phyloP scores from a whole-genome alignment of 2,113 vertebrate species.

The Bubalus kerabau region DNA sequence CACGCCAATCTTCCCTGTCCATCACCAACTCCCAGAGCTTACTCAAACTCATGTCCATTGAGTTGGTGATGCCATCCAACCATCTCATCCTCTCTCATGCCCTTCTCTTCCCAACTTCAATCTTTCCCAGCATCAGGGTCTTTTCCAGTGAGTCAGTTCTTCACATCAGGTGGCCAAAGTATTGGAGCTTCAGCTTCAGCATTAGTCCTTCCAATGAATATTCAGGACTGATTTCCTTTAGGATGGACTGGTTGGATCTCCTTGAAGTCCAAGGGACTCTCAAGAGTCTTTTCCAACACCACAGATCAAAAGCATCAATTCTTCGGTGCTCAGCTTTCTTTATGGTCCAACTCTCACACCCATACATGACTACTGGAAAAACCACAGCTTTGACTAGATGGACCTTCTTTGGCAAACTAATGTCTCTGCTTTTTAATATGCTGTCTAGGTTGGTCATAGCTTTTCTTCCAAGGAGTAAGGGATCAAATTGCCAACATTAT shows the following conservation, averaged over 20 bases:
- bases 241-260: background rate
- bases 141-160: background rate
- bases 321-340: background rate
- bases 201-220: background rate
- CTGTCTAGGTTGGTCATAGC: background rate
- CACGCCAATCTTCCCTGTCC: background rate
- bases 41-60: background rate
- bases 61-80: background rate
- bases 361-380: background rate
- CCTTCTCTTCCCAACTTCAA: background rate
- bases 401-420: background rate
- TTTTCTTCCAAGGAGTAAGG: background rate
- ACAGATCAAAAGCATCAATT: background rate
- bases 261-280: background rate
- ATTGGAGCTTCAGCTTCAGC: background rate
- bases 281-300: background rate
- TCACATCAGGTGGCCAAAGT: background rate
- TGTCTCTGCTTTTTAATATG: background rate
- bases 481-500: background rate
- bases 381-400: background rate
- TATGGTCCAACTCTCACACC: background rate
- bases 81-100: background rate
- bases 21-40: background rate
- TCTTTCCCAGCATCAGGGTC: background rate
- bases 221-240: background rate